Conservation (phyloP, 2,797 vertebrate species). For the Esox lucius region DNA sequence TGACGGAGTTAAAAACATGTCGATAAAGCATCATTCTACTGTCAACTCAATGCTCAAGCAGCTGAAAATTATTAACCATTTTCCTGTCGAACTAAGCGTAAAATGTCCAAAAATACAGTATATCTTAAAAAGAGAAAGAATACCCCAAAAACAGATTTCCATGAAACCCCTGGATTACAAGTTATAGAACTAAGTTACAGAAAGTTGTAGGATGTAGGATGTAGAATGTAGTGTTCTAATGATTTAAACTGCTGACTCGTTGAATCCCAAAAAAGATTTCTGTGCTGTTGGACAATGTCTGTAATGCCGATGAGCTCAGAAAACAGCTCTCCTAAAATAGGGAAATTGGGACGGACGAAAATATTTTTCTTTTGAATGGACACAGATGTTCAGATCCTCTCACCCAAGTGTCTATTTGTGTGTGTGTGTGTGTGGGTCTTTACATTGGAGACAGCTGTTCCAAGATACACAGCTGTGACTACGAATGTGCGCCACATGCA, state of each 20-base stretch:
- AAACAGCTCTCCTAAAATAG: background rate
- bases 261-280: background rate
- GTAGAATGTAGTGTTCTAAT: background rate
- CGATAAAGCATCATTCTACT: too few species aligned
- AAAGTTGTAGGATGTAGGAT: background rate
- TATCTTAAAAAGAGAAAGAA: too few species aligned
- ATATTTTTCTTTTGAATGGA: background rate
- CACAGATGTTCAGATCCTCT: background rate
- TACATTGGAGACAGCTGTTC: conserved; percentile 58
- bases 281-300: background rate
- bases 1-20: too few species aligned
- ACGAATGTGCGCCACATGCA: conserved; percentile 1
- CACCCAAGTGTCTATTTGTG: conserved; percentile 11
- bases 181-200: background rate
- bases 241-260: background rate
- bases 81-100: too few species aligned
- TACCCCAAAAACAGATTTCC: too few species aligned
- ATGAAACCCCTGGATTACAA: too few species aligned
- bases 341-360: background rate
- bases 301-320: too few species aligned
- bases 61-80: too few species aligned
- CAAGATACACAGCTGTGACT: conserved; percentile 63
- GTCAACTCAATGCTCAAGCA: too few species aligned
- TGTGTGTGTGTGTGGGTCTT: conserved; percentile 22
- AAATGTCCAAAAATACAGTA: too few species aligned